A percentile compares a stretch with the other conserved stretches of the same genome.
Conservation (phyloP, 2,797 vertebrate genomes). For the Spatula clypeata region DNA sequence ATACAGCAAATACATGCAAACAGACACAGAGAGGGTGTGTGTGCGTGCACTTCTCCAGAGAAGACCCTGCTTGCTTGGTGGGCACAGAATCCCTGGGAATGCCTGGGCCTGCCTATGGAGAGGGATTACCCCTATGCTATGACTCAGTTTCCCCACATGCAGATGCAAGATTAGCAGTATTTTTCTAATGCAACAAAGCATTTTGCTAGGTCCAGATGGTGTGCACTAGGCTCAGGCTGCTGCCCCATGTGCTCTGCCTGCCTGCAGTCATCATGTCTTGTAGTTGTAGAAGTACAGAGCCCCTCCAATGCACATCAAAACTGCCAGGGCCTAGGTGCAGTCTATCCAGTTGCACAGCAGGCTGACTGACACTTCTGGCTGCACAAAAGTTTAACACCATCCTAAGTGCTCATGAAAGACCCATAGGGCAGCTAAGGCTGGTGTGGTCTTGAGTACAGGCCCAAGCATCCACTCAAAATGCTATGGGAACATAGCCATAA, state of each 20-base stretch:
- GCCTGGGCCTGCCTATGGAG: accelerated
- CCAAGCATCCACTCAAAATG: accelerated
- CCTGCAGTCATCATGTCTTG: accelerated
- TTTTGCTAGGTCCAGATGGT: background rate
- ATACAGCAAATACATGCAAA: background rate
- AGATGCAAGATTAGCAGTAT: accelerated
- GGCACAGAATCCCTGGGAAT: accelerated
- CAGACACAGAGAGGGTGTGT: background rate
- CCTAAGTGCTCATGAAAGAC: accelerated
- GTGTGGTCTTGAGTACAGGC: background rate
- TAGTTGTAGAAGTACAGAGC: background rate
- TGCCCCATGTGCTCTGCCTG: accelerated
- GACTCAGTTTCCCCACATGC: background rate
- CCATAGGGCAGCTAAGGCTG: background rate
- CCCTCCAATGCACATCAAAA: accelerated
- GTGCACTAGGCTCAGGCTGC: background rate
- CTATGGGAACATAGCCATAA: accelerated
- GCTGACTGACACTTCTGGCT: accelerated
- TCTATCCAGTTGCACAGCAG: background rate
- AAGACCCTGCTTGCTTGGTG: accelerated
- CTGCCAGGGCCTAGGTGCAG: background rate
- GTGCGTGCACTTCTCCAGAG: background rate
- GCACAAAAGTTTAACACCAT: accelerated
- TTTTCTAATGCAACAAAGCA: accelerated
- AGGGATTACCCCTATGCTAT: accelerated